Percentiles rank a stretch among this genome's conserved stretches.
Conservation (phyloP, 2,113 vertebrate species). For the Clupea harengus region DNA sequence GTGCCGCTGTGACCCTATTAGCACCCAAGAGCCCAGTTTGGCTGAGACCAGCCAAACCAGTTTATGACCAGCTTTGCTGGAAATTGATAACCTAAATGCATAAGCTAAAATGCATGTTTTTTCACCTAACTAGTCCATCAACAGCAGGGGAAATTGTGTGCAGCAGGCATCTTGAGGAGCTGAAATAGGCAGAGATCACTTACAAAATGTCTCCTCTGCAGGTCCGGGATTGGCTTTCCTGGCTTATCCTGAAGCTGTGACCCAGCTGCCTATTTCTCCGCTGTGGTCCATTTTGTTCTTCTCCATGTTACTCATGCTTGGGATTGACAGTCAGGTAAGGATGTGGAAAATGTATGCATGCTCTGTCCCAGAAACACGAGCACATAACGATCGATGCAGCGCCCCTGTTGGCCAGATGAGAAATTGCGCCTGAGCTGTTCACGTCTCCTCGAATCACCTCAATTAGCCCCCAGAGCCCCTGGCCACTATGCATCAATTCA, state of each 20-base stretch:
- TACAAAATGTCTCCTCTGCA: constrained; percentile 52
- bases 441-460: constrained; percentile 60
- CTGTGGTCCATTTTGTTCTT: constrained; percentile 98
- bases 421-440: constrained; percentile 50
- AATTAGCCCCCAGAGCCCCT: constrained; percentile 42
- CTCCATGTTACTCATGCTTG: constrained; percentile 98
- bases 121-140: background rate
- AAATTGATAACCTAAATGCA: background rate
- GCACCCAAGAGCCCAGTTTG: background rate
- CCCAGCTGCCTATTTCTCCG: constrained; percentile 92
- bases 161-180: background rate
- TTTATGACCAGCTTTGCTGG: background rate
- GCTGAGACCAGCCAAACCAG: background rate
- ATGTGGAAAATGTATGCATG: constrained; percentile 53
- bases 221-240: constrained; percentile 95
- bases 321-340: constrained; percentile 97
- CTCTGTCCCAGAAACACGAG: constrained; percentile 67
- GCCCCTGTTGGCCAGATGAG: constrained; percentile 55
- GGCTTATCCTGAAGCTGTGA: constrained; percentile 96
- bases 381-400: constrained; percentile 53
- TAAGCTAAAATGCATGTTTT: background rate
- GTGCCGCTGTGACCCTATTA: background rate
- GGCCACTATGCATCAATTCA: constrained; percentile 20
- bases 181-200: background rate
- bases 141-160: background rate